Base-by-base conservation (phyloP, 2,113 vertebrate species). In the Rhabdornis inornatus region DNA sequence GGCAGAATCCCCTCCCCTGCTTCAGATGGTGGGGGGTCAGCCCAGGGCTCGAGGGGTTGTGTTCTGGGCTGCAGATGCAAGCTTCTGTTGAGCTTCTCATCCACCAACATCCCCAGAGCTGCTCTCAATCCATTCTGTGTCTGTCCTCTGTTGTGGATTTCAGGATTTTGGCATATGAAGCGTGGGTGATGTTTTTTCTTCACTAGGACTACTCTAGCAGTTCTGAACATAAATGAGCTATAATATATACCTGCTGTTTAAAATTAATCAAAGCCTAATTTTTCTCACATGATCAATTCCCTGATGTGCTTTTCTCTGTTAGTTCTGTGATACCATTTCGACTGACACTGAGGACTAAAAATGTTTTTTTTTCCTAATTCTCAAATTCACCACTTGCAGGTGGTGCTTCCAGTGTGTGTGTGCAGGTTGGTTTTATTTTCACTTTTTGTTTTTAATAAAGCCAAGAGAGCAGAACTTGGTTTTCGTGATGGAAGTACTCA, bases 121-220 rank as follows among this genome's bases (percentile, higher is more conserved):
- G 47, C 27, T 74, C 42, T 44, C 61, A 22, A 13, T 80, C 42
- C 17, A 2, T 39, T 89, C 35, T 27, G n/a, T 74, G 44, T 56
- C 22, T 53, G 15, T 61, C 61, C 81, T 94, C 74, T 90, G 65
- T 91, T 91, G 94, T 87, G 78, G 89, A 81, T 93, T 92, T 78
- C 16, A 50, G 78, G 52, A 70, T 87, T 95, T 89, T 90, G 78
- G 71, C 71, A 56, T 52, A 12, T 5, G 1, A 56, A 75, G 30
- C 27, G 31, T 10, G 56, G 10, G 21, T 56, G 56, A 53, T 8
- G 3, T 71, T 53, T 59, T 74, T 75, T 61, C 45, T 85, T 86
- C 24, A 0, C 27, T 42, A 31, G 53, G 37, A 50, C 42, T 56
- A 1, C 25, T 70, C 27, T 50, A 59, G 78, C 44, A 50, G 33